Evolutionary conservation across 2,797 vertebrate genomes (phyloP).

Genomic region (Scolopax rusticola): DNA sequence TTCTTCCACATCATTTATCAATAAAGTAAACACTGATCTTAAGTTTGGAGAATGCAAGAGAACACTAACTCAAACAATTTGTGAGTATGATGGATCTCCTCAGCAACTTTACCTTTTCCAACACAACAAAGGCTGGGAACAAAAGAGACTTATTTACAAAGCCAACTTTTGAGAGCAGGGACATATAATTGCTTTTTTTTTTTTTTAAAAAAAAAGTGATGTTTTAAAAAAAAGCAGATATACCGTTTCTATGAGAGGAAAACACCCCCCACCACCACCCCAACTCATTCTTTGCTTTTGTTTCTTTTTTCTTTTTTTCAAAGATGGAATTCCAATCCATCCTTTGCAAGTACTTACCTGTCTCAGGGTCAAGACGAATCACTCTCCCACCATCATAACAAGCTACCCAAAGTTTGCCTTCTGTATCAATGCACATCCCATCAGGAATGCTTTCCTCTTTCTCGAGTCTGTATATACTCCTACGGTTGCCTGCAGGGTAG

Average conservation of each 20-base stretch:
- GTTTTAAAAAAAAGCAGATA: not conserved
- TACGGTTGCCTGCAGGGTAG: constrained; percentile 85
- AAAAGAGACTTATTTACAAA: not conserved
- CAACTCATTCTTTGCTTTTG: not conserved
- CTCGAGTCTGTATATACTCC: constrained; percentile 85
- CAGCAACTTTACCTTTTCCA: not conserved
- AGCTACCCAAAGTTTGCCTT: constrained; percentile 92
- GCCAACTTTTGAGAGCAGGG: not conserved
- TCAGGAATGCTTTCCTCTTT: constrained; percentile 91
- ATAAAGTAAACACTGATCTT: not conserved
- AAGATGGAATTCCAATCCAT: not conserved
- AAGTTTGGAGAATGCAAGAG: not conserved
- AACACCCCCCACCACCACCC: rapidly evolving
- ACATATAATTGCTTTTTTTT: not conserved
- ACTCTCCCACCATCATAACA: constrained; percentile 91
- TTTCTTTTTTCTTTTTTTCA: not conserved
- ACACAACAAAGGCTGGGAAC: not conserved
- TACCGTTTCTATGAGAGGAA: not conserved
- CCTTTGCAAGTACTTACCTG: constrained; percentile 78
- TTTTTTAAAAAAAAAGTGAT: too few relatives aligned
- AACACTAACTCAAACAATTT: not conserved
- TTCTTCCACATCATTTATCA: not conserved
- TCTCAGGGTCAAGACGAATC: constrained; percentile 88
- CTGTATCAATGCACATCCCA: constrained; percentile 90
- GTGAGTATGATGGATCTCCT: not conserved